phyloP scores from a whole-genome alignment of 1,140 invertebrate genomes.

The Formica exsecta region DNA sequence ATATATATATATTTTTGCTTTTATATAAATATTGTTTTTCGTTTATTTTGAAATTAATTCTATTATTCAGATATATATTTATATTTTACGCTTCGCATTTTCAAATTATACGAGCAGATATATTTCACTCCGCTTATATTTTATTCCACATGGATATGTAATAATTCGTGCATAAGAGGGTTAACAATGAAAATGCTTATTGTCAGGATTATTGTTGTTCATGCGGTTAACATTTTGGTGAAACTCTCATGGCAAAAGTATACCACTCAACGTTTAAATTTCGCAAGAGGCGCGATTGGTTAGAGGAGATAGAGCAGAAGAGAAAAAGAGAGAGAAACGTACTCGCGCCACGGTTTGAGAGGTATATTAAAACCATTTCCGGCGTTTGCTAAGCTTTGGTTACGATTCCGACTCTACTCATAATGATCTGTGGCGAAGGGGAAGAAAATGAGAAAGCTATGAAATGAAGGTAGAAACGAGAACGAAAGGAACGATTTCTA shows the following conservation, averaged over 20 bases:
- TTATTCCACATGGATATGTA: background rate
- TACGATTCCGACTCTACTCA: constrained; percentile 40
- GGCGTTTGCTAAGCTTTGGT: constrained; percentile 59
- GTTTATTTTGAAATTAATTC: constrained; percentile 6
- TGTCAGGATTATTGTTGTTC: constrained; percentile 1
- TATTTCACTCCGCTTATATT: background rate
- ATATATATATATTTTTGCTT: no score
- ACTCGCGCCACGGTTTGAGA: background rate
- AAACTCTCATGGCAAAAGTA: constrained; percentile 7
- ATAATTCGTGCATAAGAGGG: background rate
- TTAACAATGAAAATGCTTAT: constrained; percentile 13
- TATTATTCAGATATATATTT: background rate
- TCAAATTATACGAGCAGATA: background rate
- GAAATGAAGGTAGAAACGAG: constrained; percentile 36
- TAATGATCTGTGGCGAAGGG: constrained; percentile 41
- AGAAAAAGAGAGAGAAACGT: background rate
- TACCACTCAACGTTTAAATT: constrained; percentile 31
- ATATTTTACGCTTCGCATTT: background rate
- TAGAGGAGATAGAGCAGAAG: background rate
- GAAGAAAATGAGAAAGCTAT: constrained; percentile 61
- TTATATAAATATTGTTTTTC: no score
- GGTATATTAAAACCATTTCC: constrained; percentile 73
- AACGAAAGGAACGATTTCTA: constrained; percentile 22
- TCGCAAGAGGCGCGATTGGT: background rate
- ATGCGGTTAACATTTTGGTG: background rate